Conservation (phyloP, 2,888 invertebrate species). For the Phrixothrix hirtus region DNA sequence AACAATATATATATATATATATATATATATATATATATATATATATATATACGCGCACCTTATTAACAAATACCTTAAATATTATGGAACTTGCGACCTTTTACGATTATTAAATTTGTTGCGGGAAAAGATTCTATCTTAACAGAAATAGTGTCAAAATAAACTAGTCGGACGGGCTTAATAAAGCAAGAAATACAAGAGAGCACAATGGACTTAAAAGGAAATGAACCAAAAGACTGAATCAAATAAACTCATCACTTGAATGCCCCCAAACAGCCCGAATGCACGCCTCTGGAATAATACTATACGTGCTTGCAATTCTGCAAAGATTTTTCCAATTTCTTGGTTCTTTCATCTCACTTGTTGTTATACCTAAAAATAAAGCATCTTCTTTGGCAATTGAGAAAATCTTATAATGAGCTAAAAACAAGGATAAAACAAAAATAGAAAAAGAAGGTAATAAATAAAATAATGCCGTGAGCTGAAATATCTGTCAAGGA, state of each 20-base stretch:
- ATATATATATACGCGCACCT: too few relatives aligned
- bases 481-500: slow-evolving; percentile 27
- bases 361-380: slow-evolving; percentile 34
- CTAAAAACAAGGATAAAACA: slow-evolving; percentile 39
- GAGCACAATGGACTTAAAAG: slow-evolving; percentile 26
- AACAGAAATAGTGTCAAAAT: slow-evolving; percentile 1
- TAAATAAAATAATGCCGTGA: slow-evolving; percentile 31
- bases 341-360: slow-evolving; percentile 40
- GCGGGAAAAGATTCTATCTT: too few relatives aligned
- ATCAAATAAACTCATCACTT: slow-evolving; percentile 48
- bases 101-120: neutral
- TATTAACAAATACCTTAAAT: too few relatives aligned
- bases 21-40: too few relatives aligned
- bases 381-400: slow-evolving; percentile 34
- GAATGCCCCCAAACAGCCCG: slow-evolving; percentile 38
- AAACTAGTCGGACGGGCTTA: slow-evolving; percentile 17
- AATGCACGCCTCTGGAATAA: slow-evolving; percentile 46
- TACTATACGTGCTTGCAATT: slow-evolving; percentile 43
- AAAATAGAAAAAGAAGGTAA: slow-evolving; percentile 32
- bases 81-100: too few relatives aligned
- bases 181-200: slow-evolving; percentile 22
- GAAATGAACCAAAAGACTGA: slow-evolving; percentile 41
- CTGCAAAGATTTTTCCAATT: slow-evolving; percentile 51
- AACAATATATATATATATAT: too few relatives aligned
- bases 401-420: slow-evolving; percentile 40